Evolutionary conservation across 1,140 invertebrate species (phyloP), one percentile per base, ranked within the genome.

Genomic region (Piezodorus guildinii): DNA sequence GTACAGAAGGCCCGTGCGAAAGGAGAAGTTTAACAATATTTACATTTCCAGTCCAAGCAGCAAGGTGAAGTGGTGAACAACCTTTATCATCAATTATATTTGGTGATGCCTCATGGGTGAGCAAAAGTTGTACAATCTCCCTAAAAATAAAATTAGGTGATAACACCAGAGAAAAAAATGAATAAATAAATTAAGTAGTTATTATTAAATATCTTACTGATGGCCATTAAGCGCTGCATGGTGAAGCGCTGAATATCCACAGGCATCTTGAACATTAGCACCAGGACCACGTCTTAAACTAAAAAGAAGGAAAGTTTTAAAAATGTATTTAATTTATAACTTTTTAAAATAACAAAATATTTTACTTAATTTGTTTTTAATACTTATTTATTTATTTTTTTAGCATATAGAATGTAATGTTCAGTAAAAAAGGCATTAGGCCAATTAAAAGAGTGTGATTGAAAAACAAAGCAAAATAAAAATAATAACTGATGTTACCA

Each of bases 181-280:
- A 39, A 39, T 39, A 8, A 39, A 39, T 12, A 39, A 39, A 39
- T 39, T 10, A n/a, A n/a, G n/a, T n/a, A n/a, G n/a, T n/a, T n/a
- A n/a, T 39, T 5, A 39, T 6, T 39, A 10, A 39, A 39, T 10
- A 39, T 39, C 82, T 82, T 84, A 94, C 90, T 81, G 86, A 74
- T 97, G 94, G 6, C 93, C 92, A 76, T 96, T 93, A 43, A 98
- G 80, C 59, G 93, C 88, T 49, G 95, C 92, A 75, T 95, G 90
- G 74, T 98, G 95, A 45, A 98, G 80, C 8, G 92, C 86, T 9
- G 94, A 94, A 73, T 95, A 96, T n/a, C 93, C 94, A 74, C 88
- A 93, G 69, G 84, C 83, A 73, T 96, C 94, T 78, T 92, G 88
- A 67, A 91, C 88, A 77, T 96, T 96, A 43, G 91, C 88, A 65